A percentile compares a stretch with the other conserved stretches of the same genome.
phyloP scores from a whole-genome alignment of 2,888 invertebrate genomes.

The Harpalus rubripes region DNA sequence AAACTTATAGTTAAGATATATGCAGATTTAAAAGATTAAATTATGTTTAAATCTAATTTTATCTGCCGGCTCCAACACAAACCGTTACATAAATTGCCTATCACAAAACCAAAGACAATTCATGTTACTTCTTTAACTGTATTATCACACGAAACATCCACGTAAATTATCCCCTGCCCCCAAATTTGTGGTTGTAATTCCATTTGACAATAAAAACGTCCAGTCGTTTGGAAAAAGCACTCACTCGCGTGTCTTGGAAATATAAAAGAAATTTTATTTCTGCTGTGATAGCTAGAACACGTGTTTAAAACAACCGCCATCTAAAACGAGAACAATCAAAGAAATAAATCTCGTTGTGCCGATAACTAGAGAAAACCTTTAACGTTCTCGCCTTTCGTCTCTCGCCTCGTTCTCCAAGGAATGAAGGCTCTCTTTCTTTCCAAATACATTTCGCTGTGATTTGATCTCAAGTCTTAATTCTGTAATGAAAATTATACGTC shows the following conservation, averaged over 20 bases:
- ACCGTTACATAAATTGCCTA: neutral
- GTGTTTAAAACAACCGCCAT: constrained; percentile 30
- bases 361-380: constrained; percentile 13
- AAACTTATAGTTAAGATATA: too few relatives aligned
- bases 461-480: constrained; percentile 42
- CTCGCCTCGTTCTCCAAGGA: neutral
- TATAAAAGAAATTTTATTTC: constrained; percentile 43
- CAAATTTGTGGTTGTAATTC: constrained; percentile 11
- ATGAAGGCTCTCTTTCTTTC: neutral
- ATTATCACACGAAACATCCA: constrained; percentile 23
- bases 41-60: too few relatives aligned
- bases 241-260: constrained; percentile 15
- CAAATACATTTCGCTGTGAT: neutral
- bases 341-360: constrained; percentile 31
- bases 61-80: too few relatives aligned
- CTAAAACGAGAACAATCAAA: constrained; percentile 19
- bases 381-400: neutral
- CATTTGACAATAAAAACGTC: constrained; percentile 31
- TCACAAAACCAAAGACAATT: neutral
- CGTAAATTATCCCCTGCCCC: constrained; percentile 22
- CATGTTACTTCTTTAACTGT: neutral
- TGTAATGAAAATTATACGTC: constrained; percentile 46
- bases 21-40: too few relatives aligned
- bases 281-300: constrained; percentile 16
- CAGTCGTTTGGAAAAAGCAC: constrained; percentile 1